These are phyloP conservation scores for Sinocyclocheilus maitianheensis DNA, from an alignment of 2,113 vertebrate species.

Conservation along the genomic window DNA sequence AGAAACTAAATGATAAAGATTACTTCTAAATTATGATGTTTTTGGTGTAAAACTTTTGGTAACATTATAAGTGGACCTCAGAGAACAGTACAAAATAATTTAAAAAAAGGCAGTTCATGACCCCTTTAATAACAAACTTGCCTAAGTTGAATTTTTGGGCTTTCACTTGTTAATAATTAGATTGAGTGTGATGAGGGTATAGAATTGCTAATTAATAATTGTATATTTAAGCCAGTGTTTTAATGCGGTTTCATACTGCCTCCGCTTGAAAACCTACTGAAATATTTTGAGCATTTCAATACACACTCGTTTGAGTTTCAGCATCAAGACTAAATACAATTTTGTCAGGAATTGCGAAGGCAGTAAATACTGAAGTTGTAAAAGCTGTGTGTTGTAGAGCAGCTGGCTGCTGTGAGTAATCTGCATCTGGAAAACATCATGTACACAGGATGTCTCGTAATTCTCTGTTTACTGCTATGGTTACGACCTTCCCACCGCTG, in stretches of 20 bases:
- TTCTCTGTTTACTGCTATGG: background rate
- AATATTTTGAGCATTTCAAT: background rate
- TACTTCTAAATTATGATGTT: no score
- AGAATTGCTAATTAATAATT: background rate
- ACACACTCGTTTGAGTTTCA: background rate
- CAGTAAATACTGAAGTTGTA: background rate
- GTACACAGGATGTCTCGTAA: background rate
- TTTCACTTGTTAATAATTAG: background rate
- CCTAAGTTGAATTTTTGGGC: background rate
- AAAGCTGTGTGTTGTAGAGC: background rate
- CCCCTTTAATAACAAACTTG: background rate
- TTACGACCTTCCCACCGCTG: background rate
- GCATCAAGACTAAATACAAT: background rate
- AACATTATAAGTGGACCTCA: no score
- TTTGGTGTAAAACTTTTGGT: no score
- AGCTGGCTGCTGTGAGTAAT: background rate
- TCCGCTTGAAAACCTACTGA: background rate
- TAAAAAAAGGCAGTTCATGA: no score
- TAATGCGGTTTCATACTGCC: background rate
- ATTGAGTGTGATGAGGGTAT: no score
- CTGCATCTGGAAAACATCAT: slow-evolving; percentile 4
- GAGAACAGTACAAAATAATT: no score
- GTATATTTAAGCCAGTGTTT: background rate
- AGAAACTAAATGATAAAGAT: no score
- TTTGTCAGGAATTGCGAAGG: background rate